phyloP scores from a whole-genome alignment of 37 sponge, comb jelly and placozoan genomes.

The Cliona cf. orientalis region DNA sequence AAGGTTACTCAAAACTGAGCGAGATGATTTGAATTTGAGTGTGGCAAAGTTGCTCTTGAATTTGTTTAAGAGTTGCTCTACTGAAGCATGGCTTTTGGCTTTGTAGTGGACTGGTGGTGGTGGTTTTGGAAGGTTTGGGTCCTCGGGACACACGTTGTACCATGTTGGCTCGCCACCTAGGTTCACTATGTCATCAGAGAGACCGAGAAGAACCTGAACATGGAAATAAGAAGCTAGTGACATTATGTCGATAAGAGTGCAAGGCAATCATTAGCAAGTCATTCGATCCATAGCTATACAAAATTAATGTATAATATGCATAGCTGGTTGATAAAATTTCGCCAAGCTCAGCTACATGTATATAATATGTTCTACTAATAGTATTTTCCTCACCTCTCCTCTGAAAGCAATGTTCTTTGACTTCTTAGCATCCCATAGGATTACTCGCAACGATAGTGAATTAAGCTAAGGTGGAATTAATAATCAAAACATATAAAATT shows the following conservation, averaged over 20 bases:
- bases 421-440: conserved; percentile 46
- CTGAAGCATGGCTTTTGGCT: not conserved
- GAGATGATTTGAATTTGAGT: not conserved
- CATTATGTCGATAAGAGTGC: not conserved
- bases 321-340: not conserved
- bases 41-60: conserved; percentile 2
- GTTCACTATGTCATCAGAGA: conserved; percentile 36
- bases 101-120: conserved; percentile 35
- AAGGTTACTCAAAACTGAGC: not conserved
- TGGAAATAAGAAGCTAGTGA: not conserved
- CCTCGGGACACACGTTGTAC: conserved; percentile 49
- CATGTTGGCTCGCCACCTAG: conserved; percentile 43
- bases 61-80: conserved; percentile 2
- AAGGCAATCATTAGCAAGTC: not conserved
- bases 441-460: conserved; percentile 12
- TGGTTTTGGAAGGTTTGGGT: conserved; percentile 48
- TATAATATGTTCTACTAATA: not conserved
- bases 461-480: conserved; percentile 8
- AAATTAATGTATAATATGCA: not conserved
- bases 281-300: not conserved
- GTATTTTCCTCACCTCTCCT: conserved; percentile 53
- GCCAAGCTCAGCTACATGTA: not conserved
- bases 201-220: conserved; percentile 37
- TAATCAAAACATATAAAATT: too few relatives aligned
- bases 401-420: conserved; percentile 35